These are phyloP conservation scores for Xiphydria camelus DNA, from an alignment of 2,888 invertebrate species.

Conservation along the genomic window DNA sequence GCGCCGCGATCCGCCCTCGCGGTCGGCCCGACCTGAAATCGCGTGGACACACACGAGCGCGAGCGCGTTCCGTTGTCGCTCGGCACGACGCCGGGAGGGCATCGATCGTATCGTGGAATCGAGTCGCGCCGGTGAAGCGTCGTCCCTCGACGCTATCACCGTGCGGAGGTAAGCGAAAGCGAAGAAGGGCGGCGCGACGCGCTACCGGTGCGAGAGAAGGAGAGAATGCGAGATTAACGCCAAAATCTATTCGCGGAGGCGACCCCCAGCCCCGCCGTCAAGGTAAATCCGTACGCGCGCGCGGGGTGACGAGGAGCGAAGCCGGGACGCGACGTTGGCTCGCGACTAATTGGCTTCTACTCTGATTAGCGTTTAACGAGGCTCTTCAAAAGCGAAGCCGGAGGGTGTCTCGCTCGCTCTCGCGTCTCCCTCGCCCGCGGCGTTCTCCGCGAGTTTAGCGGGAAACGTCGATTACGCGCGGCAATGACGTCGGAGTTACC, in stretches of 20 bases:
- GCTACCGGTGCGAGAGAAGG: no score
- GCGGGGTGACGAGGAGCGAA: constrained; percentile 4
- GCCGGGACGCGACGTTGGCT: constrained; percentile 26
- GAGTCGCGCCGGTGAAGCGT: neutral
- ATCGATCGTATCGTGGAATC: no score
- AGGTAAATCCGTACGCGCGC: neutral
- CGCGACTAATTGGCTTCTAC: constrained; percentile 35
- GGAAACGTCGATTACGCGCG: no score
- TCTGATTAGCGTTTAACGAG: constrained; percentile 37
- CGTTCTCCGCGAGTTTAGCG: no score
- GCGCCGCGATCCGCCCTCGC: constrained; percentile 19
- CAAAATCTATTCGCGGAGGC: constrained; percentile 6
- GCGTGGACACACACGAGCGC: constrained; percentile 14
- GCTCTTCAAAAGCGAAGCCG: constrained; percentile 32
- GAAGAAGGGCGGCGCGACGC: no score
- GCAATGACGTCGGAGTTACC: no score
- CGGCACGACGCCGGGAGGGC: no score
- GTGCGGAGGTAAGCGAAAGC: no score
- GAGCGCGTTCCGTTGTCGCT: neutral
- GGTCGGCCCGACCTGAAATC: constrained; percentile 26
- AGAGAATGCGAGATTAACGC: constrained; percentile 5
- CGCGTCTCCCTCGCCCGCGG: neutral
- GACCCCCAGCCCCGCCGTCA: constrained; percentile 3
- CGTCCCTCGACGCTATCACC: neutral
- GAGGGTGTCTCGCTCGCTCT: constrained; percentile 9